Evolutionary conservation across 2,888 invertebrate genomes (phyloP).

Genomic region (Zygothrica quintamaculata): DNA sequence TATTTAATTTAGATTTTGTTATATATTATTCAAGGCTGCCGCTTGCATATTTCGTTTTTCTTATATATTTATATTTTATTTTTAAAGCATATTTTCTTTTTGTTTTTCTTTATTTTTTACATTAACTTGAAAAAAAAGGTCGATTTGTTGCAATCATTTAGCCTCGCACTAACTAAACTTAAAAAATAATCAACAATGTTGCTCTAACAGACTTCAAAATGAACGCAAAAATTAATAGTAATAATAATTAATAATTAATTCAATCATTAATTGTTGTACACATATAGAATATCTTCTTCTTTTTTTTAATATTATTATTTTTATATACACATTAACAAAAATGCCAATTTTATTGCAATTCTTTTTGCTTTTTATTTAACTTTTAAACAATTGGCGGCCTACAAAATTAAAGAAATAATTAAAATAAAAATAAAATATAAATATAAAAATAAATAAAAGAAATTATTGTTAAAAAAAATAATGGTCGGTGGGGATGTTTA

Average conservation of each 20-base stretch:
- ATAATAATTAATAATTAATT: constrained; percentile 60
- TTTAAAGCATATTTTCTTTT: constrained; percentile 30
- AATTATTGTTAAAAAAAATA: constrained; percentile 9
- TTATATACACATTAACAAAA: constrained; percentile 51
- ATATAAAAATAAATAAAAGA: constrained; percentile 13
- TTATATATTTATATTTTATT: too few species aligned
- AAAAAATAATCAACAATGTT: constrained; percentile 84
- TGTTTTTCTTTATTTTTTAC: too few species aligned
- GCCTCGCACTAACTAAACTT: constrained; percentile 84
- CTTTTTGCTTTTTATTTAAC: too few species aligned
- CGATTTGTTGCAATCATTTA: constrained; percentile 59
- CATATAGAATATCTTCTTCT: constrained; percentile 44
- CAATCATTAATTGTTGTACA: constrained; percentile 36
- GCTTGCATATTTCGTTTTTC: constrained; percentile 1
- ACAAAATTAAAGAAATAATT: constrained; percentile 7
- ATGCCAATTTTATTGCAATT: constrained; percentile 38
- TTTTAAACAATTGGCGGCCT: constrained; percentile 45
- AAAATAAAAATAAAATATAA: neutral
- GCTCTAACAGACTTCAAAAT: constrained; percentile 76
- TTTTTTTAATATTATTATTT: too few species aligned
- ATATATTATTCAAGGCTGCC: constrained; percentile 20
- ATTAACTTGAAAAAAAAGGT: constrained; percentile 35
- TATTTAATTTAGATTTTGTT: constrained; percentile 10
- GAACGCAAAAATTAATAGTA: constrained; percentile 49
- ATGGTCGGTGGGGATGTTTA: constrained; percentile 80